phyloP scores from a whole-genome alignment of 1,140 invertebrate species.

The Zelostemma sp. region DNA sequence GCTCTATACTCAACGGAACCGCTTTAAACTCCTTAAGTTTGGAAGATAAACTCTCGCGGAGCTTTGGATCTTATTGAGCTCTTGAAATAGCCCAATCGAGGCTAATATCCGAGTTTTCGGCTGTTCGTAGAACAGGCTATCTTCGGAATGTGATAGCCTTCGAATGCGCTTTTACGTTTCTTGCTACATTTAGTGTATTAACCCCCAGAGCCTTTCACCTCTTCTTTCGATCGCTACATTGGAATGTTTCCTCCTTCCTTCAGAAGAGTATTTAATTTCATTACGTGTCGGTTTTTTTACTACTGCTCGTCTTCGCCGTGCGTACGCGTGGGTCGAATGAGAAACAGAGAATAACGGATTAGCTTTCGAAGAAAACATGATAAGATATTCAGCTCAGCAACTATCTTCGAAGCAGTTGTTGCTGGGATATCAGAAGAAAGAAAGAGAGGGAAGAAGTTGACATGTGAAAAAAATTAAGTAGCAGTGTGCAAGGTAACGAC shows the following conservation, averaged over 20 bases:
- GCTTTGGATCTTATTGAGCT: conserved; percentile 39
- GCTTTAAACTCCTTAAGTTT: conserved; percentile 40
- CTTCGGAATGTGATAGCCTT: conserved; percentile 27
- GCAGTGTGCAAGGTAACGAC: conserved; percentile 47
- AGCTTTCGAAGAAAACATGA: conserved; percentile 40
- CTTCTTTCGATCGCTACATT: too few species aligned
- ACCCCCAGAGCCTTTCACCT: too few species aligned
- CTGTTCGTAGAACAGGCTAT: conserved; percentile 31
- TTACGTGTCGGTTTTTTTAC: background rate
- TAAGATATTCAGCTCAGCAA: conserved; percentile 38
- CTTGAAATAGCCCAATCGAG: conserved; percentile 37
- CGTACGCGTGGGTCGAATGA: background rate
- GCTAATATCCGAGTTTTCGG: conserved; percentile 42
- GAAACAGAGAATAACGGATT: conserved; percentile 21
- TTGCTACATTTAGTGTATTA: conserved; percentile 13
- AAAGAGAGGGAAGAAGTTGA: conserved; percentile 26
- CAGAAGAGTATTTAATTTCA: background rate
- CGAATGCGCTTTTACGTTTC: too few species aligned
- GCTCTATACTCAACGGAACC: conserved; percentile 36
- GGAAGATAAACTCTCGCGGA: conserved; percentile 46
- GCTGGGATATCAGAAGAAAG: too few species aligned
- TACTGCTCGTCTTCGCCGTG: background rate
- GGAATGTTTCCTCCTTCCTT: too few species aligned
- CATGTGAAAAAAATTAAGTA: conserved; percentile 43
- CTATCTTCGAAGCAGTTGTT: conserved; percentile 29